Conservation (phyloP, 2,888 invertebrate species). For the Alloplasta piceator region DNA sequence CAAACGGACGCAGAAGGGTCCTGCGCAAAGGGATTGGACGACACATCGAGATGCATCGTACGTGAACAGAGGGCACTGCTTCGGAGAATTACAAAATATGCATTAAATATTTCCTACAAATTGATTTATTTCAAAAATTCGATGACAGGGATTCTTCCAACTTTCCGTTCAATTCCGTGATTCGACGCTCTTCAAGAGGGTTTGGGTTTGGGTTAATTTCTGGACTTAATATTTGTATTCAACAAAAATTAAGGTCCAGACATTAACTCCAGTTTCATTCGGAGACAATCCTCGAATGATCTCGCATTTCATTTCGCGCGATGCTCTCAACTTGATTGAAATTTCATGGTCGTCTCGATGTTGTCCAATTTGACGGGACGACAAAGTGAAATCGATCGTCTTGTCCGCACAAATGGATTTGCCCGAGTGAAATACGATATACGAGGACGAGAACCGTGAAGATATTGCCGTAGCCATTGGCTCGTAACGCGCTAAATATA, state of each 20-base stretch:
- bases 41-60: neutral
- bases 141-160: too few relatives aligned
- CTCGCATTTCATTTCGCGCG: neutral
- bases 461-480: neutral
- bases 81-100: too few relatives aligned
- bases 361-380: slow-evolving; percentile 2
- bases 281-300: slow-evolving; percentile 29
- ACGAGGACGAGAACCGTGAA: neutral
- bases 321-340: slow-evolving; percentile 18
- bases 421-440: neutral
- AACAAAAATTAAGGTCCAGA: too few relatives aligned
- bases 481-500: too few relatives aligned
- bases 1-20: slow-evolving; percentile 26
- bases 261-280: too few relatives aligned
- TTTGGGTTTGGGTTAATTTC: too few relatives aligned
- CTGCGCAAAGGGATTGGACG: slow-evolving; percentile 2
- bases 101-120: too few relatives aligned
- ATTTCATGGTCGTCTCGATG: slow-evolving; percentile 45
- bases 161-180: too few relatives aligned
- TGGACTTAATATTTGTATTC: too few relatives aligned
- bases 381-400: slow-evolving; percentile 51
- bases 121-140: too few relatives aligned
- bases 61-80: too few relatives aligned
- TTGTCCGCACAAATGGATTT: neutral
- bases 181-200: too few relatives aligned